Evolutionary conservation across 2,113 vertebrate genomes (phyloP), one percentile per base, ranked within the genome.

Genomic region (Aramus guarauna): DNA sequence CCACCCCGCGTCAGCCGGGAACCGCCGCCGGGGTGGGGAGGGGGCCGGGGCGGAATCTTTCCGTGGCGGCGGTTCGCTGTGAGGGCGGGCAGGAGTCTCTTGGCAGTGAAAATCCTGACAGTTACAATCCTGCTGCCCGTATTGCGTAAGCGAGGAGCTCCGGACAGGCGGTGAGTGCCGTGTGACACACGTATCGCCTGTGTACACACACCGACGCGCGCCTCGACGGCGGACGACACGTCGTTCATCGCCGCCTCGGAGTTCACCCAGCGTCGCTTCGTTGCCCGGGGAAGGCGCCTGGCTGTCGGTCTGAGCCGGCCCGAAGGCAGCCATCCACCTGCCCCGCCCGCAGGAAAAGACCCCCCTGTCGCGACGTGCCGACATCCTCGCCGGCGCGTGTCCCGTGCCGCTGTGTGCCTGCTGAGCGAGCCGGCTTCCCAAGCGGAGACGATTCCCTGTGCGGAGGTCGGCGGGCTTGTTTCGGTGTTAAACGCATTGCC

Each of bases 101-200:
- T 6, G 37, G 22, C 76, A 0, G 45, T 16, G 75, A 12, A 1
- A 4, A 1, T 10, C 6, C 2, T 5, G 36, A 0, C 14, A 6
- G 26, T 30, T 1, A 9, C 11, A 30, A 20, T 5, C 19, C 45
- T 7, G n/a, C 41, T 13, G 11, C 21, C 47, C 29, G 20, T 6
- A 4, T 2, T 6, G 34, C 16, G 53, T 43, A 2, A 15, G 47
- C 41, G 5, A 3, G 67, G 21, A 15, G 72, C 41, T 4, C 5
- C 24, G 50, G 69, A 1, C 50, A 9, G 60, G 3, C 19, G 53
- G 67, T 3, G 12, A 1, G 12, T 1, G 27, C 50, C 1, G 12
- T 5, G 5, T 15, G 48, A 26, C 76, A 10, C 37, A 9, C 18
- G 24, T 60, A 19, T 11, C 12, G 4, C 6, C 37, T 5, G 12